Base-by-base conservation (phyloP, 1,140 invertebrate genomes). In the Formica selysi region DNA sequence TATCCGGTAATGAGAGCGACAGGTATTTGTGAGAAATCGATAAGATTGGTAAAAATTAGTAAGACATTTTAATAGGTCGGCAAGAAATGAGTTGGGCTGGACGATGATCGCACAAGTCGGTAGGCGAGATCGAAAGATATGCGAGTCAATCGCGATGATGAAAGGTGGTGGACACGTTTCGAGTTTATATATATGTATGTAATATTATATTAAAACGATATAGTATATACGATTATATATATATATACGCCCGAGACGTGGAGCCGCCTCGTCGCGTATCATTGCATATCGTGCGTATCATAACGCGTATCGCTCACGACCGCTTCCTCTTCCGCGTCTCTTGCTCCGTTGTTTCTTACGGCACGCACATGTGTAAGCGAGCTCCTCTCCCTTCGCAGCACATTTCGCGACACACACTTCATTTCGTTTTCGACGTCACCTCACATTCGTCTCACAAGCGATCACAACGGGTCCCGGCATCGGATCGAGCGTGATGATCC, bases 331-430 rank as follows among this genome's bases (percentile, higher is more conserved):
- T 64, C 29, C 22, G 74, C 59, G 38, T 76, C 38, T 62, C 36
- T 64, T 22, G 26, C 74, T n/a, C 41, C 61, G 61, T n/a, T 32
- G 41, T 78, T 78, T 78, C 51, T 57, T 26, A 48, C 41, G 26
- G 29, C 41, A 78, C 19, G 59, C 74, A 32, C 61, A 16, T 48
- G 59, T 44, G 29, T n/a, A 65, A 78, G 38, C 59, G 59, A 78
- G 76, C 76, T 78, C 76, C 48, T 78, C 61, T 78, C 59, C 76
- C 59, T 65, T 48, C 76, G 76, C 44, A 11, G 26, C 76, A 48
- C 76, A 78, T 19, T 59, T 32, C 26, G 76, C 76, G 61, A 78
- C 19, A 44, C 48, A 80, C 48, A 57, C 36, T 80, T 80, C 32
- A 80, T 70, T 68, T 70, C 65, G 48, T 80, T 41, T 80, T n/a